phyloP scores from a whole-genome alignment of 2,888 invertebrate species.

The Protonemura montana region DNA sequence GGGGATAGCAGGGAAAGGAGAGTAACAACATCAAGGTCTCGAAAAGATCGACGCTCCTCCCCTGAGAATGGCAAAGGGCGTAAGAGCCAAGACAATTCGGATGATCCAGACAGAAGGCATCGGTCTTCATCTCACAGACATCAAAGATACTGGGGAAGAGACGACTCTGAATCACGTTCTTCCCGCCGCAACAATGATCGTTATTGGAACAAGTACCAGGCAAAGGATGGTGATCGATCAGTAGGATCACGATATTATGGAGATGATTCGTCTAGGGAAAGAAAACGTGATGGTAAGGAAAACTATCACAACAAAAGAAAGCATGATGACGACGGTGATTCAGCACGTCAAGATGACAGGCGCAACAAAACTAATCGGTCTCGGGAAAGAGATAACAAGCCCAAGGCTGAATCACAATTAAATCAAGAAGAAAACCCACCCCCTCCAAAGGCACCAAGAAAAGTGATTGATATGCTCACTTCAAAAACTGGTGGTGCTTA shows the following conservation, averaged over 20 bases:
- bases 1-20: not conserved
- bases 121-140: not conserved
- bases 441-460: slow-evolving; percentile 54
- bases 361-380: not conserved
- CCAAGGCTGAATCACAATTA: slow-evolving; percentile 27
- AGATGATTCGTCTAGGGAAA: slow-evolving; percentile 32
- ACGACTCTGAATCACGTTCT: slow-evolving; percentile 1
- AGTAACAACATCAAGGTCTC: not conserved
- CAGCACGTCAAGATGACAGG: slow-evolving; percentile 29
- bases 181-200: slow-evolving; percentile 24
- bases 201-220: slow-evolving; percentile 44
- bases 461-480: slow-evolving; percentile 73
- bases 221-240: slow-evolving; percentile 44
- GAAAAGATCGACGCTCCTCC: not conserved
- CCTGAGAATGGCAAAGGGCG: not conserved
- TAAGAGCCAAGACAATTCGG: not conserved
- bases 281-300: slow-evolving; percentile 21
- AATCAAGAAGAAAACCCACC: slow-evolving; percentile 54
- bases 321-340: slow-evolving; percentile 40
- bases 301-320: slow-evolving; percentile 40
- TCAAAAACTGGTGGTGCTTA: slow-evolving; percentile 94
- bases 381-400: not conserved
- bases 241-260: slow-evolving; percentile 52
- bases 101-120: not conserved
- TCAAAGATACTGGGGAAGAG: slow-evolving; percentile 41